These are phyloP conservation scores for Epizoanthus stellaris DNA, from an alignment of 92 coral and sea anemone species.

Conservation along the genomic window DNA sequence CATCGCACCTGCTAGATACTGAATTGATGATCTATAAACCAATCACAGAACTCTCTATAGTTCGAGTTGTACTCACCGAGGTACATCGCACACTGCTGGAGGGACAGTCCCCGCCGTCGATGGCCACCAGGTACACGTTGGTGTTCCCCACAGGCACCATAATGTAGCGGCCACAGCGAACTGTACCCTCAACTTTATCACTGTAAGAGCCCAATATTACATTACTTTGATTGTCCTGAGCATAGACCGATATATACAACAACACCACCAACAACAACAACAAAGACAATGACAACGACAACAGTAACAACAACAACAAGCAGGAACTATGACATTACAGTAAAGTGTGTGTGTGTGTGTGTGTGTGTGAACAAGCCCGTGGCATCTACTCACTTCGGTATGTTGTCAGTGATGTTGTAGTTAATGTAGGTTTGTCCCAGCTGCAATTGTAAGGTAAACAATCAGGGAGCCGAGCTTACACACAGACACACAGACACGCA, in stretches of 20 bases:
- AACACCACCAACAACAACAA: too few relatives aligned
- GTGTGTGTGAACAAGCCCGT: background rate
- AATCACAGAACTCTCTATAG: too few relatives aligned
- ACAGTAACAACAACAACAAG: too few relatives aligned
- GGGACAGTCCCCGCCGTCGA: conserved; percentile 84
- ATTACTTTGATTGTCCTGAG: background rate
- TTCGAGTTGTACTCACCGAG: conserved; percentile 61
- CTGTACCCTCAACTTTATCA: conserved; percentile 71
- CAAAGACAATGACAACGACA: too few relatives aligned
- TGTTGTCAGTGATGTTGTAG: conserved; percentile 77
- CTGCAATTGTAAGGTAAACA: conserved; percentile 30
- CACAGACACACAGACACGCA: too few relatives aligned
- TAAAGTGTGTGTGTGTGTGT: too few relatives aligned
- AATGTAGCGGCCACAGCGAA: conserved; percentile 73
- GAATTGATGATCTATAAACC: too few relatives aligned
- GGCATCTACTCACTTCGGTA: conserved; percentile 61
- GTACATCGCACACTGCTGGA: conserved; percentile 74
- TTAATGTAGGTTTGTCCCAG: conserved; percentile 88
- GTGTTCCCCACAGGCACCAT: conserved; percentile 88
- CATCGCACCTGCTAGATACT: background rate
- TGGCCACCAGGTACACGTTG: conserved; percentile 82
- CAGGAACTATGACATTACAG: too few relatives aligned
- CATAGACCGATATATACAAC: too few relatives aligned
- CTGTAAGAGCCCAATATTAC: conserved; percentile 40
- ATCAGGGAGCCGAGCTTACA: background rate